Percentiles rank a stretch among this genome's conserved stretches.
Evolutionary conservation across 2,113 vertebrate species (phyloP).

Genomic region (Tachycineta bicolor): DNA sequence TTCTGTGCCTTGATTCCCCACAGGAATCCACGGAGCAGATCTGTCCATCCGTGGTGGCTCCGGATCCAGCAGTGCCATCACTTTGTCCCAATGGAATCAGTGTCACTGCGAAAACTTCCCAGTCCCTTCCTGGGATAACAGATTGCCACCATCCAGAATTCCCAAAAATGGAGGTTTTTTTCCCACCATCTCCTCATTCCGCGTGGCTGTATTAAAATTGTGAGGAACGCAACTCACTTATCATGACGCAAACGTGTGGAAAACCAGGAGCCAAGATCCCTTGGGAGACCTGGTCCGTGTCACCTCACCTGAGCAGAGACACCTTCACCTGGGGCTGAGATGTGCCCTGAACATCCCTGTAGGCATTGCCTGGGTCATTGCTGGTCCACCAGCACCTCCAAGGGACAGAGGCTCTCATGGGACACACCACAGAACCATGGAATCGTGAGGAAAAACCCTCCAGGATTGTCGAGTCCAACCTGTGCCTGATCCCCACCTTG

Average conservation of each 20-base stretch:
- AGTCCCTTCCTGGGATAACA: not conserved
- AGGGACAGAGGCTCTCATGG: not conserved
- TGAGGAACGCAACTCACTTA: fast-evolving
- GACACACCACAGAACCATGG: not conserved
- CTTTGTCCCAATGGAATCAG: not conserved
- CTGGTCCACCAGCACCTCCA: not conserved
- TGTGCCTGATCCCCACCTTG: fast-evolving
- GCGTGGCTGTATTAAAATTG: too few relatives aligned
- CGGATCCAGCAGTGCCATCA: fast-evolving
- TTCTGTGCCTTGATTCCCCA: not conserved
- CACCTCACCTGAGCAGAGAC: not conserved
- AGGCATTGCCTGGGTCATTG: not conserved
- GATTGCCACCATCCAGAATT: not conserved
- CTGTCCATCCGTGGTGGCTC: not conserved
- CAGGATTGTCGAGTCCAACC: fast-evolving
- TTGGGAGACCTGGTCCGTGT: not conserved
- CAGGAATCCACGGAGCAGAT: not conserved
- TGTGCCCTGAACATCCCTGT: not conserved
- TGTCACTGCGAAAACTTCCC: too few relatives aligned
- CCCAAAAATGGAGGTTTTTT: fast-evolving
- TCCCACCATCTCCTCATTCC: not conserved
- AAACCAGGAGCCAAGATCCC: not conserved
- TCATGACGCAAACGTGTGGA: fast-evolving
- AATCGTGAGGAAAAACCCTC: not conserved
- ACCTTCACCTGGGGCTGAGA: not conserved